phyloP scores from a whole-genome alignment of 2,113 vertebrate species.

The Hemiprocne comata region DNA sequence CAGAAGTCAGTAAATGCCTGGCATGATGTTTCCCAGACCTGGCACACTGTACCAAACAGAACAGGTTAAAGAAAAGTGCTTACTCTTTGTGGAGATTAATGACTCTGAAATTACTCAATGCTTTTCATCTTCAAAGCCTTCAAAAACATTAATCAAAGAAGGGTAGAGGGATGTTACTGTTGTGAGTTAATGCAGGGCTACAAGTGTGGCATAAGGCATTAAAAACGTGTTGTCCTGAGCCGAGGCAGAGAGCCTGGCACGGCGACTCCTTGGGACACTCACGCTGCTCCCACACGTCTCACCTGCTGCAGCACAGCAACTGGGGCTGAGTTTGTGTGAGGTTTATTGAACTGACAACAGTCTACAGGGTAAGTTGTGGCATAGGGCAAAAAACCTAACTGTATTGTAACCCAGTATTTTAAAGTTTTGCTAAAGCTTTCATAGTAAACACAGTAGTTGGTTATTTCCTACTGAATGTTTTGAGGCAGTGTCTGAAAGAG shows the following conservation, averaged over 20 bases:
- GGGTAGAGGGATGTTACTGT: background rate
- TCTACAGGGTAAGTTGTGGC: background rate
- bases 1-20: background rate
- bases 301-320: too few relatives aligned
- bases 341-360: background rate
- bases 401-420: background rate
- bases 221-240: fast-evolving
- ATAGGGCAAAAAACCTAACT: background rate
- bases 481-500: conserved; percentile 36
- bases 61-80: background rate
- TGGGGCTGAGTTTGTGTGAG: background rate
- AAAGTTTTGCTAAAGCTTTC: background rate
- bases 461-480: conserved; percentile 11
- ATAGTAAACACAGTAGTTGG: background rate
- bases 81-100: background rate
- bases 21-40: background rate
- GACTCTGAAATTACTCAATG: background rate
- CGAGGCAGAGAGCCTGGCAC: fast-evolving
- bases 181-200: background rate
- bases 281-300: fast-evolving
- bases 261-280: too few relatives aligned
- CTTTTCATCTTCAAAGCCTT: background rate
- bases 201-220: background rate
- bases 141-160: background rate
- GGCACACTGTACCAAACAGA: background rate